Base-by-base conservation (phyloP, 2,888 invertebrate species). In the Phanerotoma sp. region DNA sequence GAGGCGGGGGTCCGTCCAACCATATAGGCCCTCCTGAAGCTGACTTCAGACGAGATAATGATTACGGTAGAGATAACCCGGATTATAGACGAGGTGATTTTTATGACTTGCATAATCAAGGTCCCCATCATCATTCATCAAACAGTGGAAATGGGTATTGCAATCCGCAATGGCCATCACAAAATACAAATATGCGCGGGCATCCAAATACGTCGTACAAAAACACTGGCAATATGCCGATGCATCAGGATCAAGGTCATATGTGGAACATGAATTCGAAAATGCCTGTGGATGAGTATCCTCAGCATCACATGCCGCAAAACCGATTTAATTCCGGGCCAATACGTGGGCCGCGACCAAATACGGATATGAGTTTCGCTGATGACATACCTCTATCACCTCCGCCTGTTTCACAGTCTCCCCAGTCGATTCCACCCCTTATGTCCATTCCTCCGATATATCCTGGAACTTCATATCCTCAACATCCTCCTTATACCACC, bases 161-260 rank as follows among this genome's bases (percentile, higher is more conserved):
- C 21, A 28, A 57, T 32, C 16, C 48, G n/a, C 58, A 54, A 13
- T 62, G 63, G 63, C 18, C 21, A 40, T 51, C 40, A 18, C 47
- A n/a, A 9, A 52, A 59, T 37, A 38, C 54, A 11, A 58, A 56
- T 54, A 51, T 57, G 25, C 50, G 49, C 1, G 25, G 22, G 3
- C 52, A 51, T 28, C 35, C 51, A 1, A 59, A 58, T 30, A 50
- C 46, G 1, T 40, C 56, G 10, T 57, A 59, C 20, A 56, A 37
- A 33, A 56, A 56, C 13, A 5, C 37, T 9, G 32, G 30, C 4
- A 55, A 20, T 46, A 9, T 30, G 4, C 20, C 41, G 15, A 40
- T 20, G 10, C 64, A 64, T 10, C 63, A 62, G 15, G 70, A 69
- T n/a, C n/a, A n/a, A n/a, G n/a, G n/a, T n/a, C n/a, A n/a, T 11